These are phyloP conservation scores for Cephus pygmeus DNA, from an alignment of 2,888 invertebrate species.

Conservation along the genomic window DNA sequence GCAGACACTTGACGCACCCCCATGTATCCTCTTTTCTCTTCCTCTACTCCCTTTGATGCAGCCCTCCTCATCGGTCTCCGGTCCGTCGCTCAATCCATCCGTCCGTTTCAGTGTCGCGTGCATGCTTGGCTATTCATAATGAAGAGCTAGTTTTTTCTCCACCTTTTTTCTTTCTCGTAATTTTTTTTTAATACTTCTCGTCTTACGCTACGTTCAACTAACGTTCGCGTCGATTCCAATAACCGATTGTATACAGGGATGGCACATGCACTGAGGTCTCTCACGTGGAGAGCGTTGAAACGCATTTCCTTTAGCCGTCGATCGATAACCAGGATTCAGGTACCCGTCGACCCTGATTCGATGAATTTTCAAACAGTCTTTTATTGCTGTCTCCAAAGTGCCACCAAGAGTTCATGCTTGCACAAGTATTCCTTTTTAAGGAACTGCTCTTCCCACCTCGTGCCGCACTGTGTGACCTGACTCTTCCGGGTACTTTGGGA, in stretches of 20 bases:
- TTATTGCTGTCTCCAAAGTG: neutral
- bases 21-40: slow-evolving; percentile 18
- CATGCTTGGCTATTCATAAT: slow-evolving; percentile 19
- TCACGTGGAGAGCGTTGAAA: no score
- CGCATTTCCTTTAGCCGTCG: neutral
- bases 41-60: slow-evolving; percentile 19
- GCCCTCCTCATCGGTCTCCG: slow-evolving; percentile 12
- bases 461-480: neutral
- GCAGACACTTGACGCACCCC: slow-evolving; percentile 48
- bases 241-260: neutral
- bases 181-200: slow-evolving; percentile 7
- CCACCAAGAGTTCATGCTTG: neutral
- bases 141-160: slow-evolving; percentile 16
- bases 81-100: neutral
- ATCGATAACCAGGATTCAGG: neutral
- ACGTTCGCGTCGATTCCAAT: neutral
- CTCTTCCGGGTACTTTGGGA: neutral
- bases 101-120: slow-evolving; percentile 3
- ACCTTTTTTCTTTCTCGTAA: slow-evolving; percentile 17
- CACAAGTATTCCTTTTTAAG: neutral
- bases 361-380: neutral
- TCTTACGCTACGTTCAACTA: neutral
- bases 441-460: neutral
- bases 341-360: neutral
- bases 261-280: no score